Conservation (phyloP, 2,888 invertebrate species). For the Thereva unica region DNA sequence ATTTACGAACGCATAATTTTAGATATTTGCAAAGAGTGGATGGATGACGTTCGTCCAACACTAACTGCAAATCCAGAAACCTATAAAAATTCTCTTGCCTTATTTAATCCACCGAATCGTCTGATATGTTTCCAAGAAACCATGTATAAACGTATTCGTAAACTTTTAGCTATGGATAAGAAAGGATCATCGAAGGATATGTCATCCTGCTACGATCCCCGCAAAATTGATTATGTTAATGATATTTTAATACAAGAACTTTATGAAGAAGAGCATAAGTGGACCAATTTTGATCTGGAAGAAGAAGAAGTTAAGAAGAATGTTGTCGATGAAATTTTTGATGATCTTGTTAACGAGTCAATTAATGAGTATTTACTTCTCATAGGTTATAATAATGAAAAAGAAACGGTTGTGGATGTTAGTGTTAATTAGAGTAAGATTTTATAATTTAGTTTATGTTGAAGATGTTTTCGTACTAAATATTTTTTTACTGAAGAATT, state of each 20-base stretch:
- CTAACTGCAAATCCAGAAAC: constrained; percentile 47
- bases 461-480: too few relatives aligned
- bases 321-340: constrained; percentile 63
- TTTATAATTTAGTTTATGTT: background rate
- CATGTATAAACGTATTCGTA: constrained; percentile 61
- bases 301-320: constrained; percentile 70
- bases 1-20: constrained; percentile 65
- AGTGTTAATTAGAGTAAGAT: background rate
- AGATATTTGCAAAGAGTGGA: constrained; percentile 66
- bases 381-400: constrained; percentile 3
- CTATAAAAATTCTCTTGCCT: constrained; percentile 54
- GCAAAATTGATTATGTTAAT: constrained; percentile 72
- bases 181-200: constrained; percentile 46
- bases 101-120: constrained; percentile 59
- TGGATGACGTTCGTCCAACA: constrained; percentile 60
- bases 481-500: too few relatives aligned
- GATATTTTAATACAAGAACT: constrained; percentile 72
- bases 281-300: constrained; percentile 75
- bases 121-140: constrained; percentile 59
- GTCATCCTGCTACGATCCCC: constrained; percentile 62
- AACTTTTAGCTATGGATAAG: constrained; percentile 63
- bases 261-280: constrained; percentile 71
- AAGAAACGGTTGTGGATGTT: constrained; percentile 1
- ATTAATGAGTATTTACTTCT: constrained; percentile 24
- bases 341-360: constrained; percentile 62